Evolutionary conservation across 2,797 vertebrate species (phyloP).

Genomic region (Pseudotriccus pelzelni): DNA sequence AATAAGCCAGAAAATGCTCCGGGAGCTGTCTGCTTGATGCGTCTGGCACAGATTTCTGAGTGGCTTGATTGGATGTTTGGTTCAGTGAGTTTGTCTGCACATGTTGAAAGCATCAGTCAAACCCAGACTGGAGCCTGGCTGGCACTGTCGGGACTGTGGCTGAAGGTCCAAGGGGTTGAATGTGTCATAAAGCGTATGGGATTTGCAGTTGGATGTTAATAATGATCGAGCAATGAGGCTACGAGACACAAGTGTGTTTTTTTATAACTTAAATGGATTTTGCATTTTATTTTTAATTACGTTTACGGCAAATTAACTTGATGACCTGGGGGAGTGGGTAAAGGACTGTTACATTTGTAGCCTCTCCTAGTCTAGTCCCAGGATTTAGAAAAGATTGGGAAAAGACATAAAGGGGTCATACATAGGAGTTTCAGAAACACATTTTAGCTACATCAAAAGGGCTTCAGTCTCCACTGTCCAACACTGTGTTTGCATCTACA

Average conservation of each 20-base stretch:
- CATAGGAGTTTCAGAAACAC: neutral
- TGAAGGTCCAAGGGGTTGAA: neutral
- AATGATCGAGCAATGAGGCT: neutral
- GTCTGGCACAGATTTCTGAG: neutral
- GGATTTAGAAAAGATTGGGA: neutral
- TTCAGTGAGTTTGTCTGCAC: neutral
- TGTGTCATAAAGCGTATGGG: fast-evolving
- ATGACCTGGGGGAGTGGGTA: neutral
- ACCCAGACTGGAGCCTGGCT: neutral
- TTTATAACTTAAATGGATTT: neutral
- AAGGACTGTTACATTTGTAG: neutral
- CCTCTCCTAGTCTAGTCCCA: neutral
- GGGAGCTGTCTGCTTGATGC: neutral
- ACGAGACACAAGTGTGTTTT: fast-evolving
- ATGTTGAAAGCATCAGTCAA: neutral
- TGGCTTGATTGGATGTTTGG: neutral
- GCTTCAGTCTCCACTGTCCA: neutral
- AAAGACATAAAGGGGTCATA: fast-evolving
- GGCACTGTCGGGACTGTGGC: neutral
- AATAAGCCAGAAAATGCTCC: neutral
- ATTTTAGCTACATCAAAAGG: neutral
- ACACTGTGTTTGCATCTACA: fast-evolving
- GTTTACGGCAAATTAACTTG: neutral
- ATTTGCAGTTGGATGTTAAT: neutral
- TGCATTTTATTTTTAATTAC: neutral